A percentile compares a stretch with the other conserved stretches of the same genome.
These are phyloP conservation scores for Macropus fuliginosus DNA, from an alignment of 2,797 vertebrate species.

Conservation along the genomic window DNA sequence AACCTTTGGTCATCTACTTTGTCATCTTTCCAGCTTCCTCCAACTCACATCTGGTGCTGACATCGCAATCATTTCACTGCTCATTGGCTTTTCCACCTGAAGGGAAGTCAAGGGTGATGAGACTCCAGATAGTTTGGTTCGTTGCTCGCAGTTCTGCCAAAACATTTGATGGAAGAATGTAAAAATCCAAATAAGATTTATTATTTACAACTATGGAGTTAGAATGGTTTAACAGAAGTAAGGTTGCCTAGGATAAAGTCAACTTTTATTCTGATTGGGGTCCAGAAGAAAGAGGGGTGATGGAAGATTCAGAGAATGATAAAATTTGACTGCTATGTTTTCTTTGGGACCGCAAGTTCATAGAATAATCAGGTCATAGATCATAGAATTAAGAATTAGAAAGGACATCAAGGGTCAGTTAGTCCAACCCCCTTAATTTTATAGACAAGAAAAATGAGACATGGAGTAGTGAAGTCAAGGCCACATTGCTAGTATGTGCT, in stretches of 20 bases:
- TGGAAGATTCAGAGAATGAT: background rate
- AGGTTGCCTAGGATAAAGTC: background rate
- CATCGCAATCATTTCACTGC: conserved; percentile 6
- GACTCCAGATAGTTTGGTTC: background rate
- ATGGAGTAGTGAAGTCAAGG: background rate
- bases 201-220: background rate
- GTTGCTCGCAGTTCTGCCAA: background rate
- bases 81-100: background rate
- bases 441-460: background rate
- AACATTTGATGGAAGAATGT: background rate
- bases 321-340: background rate
- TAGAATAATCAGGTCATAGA: background rate
- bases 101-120: background rate
- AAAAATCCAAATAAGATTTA: background rate
- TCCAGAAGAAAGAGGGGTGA: background rate
- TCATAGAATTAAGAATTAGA: background rate
- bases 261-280: background rate
- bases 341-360: background rate
- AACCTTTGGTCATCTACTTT: background rate
- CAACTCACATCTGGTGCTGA: background rate
- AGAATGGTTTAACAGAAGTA: background rate
- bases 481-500: background rate
- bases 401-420: background rate
- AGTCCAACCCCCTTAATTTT: background rate
- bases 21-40: conserved; percentile 1